Conservation (phyloP, 53 echinoderm and acorn worm genomes). For the Astropecten irregularis region DNA sequence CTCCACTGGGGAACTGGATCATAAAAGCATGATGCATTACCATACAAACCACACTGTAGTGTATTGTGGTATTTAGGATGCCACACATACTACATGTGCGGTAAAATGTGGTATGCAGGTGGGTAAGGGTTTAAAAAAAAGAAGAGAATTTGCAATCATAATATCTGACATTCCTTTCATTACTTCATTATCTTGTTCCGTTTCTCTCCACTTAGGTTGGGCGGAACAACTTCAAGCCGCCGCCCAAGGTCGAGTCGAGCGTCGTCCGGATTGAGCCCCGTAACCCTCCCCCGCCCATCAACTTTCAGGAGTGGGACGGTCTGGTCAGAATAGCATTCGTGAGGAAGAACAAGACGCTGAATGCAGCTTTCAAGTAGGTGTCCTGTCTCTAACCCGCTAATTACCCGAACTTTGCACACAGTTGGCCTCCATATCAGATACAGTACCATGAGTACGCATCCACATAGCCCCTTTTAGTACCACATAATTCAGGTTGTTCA, state of each 20-base stretch:
- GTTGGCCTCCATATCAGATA: too few species aligned
- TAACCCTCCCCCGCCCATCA: slow-evolving; percentile 97
- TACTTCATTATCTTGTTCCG: slow-evolving; percentile 6
- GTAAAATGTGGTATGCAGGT: too few species aligned
- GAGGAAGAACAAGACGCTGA: slow-evolving; percentile 88
- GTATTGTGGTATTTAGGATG: too few species aligned
- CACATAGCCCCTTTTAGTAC: neutral
- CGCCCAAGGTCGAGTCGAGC: slow-evolving; percentile 95
- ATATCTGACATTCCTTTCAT: too few species aligned
- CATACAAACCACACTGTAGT: too few species aligned
- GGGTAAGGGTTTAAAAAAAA: neutral
- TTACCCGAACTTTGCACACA: too few species aligned
- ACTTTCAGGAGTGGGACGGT: slow-evolving; percentile 99
- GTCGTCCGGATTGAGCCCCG: slow-evolving; percentile 92
- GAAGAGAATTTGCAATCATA: neutral
- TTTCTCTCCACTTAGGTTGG: slow-evolving; percentile 66
- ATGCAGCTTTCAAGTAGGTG: slow-evolving; percentile 86
- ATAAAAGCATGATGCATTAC: too few species aligned
- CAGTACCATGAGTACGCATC: too few species aligned
- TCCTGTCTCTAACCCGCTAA: neutral
- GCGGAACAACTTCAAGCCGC: slow-evolving; percentile 93
- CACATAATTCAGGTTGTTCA: neutral
- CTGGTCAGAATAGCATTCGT: slow-evolving; percentile 91
- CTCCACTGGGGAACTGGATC: too few species aligned
- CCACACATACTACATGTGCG: too few species aligned